These are phyloP conservation scores for Galleria mellonella DNA, from an alignment of 1,140 invertebrate species.

Conservation along the genomic window DNA sequence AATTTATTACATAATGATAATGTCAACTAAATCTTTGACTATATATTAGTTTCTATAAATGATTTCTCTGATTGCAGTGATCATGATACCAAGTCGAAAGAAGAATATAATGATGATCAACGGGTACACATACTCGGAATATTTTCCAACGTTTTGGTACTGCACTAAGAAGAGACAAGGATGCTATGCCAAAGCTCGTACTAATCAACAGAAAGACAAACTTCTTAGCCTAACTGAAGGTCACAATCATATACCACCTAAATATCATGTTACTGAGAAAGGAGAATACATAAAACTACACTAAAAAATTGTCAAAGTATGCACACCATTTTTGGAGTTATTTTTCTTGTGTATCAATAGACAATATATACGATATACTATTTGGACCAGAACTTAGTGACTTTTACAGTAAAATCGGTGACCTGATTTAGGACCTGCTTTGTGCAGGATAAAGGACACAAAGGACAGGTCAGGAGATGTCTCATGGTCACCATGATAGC, in stretches of 20 bases:
- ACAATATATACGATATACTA: too few relatives aligned
- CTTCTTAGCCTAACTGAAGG: conserved; percentile 9
- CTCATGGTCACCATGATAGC: too few relatives aligned
- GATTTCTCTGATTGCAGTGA: conserved; percentile 13
- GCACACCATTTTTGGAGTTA: too few relatives aligned
- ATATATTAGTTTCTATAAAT: neutral
- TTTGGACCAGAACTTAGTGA: too few relatives aligned
- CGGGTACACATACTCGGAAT: conserved; percentile 23
- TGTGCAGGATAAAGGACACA: too few relatives aligned
- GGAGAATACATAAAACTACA: conserved; percentile 24
- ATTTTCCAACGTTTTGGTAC: conserved; percentile 22
- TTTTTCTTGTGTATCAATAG: too few relatives aligned
- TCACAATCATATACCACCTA: conserved; percentile 18
- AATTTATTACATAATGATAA: too few relatives aligned
- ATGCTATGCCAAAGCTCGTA: conserved; percentile 16
- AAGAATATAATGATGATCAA: conserved; percentile 25
- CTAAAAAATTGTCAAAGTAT: too few relatives aligned
- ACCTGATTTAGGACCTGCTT: too few relatives aligned
- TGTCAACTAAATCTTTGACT: too few relatives aligned
- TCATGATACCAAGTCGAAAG: conserved; percentile 16
- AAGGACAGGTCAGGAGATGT: too few relatives aligned
- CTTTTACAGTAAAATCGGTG: too few relatives aligned
- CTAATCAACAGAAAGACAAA: conserved; percentile 2
- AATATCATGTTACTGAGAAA: conserved; percentile 10
- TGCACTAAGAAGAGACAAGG: conserved; percentile 21